These are phyloP conservation scores for Linnaemya vulpina DNA, from an alignment of 2,888 invertebrate species.

Conservation along the genomic window DNA sequence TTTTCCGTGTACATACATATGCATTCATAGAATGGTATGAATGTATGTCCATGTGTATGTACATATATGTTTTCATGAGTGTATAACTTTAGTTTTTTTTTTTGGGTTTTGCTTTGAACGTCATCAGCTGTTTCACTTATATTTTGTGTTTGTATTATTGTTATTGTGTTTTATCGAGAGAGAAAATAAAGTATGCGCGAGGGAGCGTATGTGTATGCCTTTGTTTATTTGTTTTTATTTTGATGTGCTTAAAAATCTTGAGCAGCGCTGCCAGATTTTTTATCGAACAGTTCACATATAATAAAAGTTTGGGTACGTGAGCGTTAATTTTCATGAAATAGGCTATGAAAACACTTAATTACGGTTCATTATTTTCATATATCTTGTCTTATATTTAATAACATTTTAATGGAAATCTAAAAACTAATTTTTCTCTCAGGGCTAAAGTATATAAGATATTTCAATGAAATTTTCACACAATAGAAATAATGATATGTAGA, in stretches of 20 bases:
- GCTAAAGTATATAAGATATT: no score
- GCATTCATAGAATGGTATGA: not conserved
- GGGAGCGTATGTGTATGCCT: not conserved
- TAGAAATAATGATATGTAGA: no score
- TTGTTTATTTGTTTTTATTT: constrained; percentile 25
- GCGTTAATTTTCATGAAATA: no score
- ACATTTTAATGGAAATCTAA: no score
- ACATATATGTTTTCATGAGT: constrained; percentile 24
- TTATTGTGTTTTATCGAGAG: constrained; percentile 33
- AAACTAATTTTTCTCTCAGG: no score
- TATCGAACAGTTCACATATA: not conserved
- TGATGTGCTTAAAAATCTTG: not conserved
- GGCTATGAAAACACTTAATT: no score
- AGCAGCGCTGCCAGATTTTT: constrained; percentile 25
- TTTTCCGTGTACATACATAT: constrained; percentile 10
- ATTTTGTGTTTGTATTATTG: constrained; percentile 36
- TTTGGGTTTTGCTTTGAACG: constrained; percentile 59
- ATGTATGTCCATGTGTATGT: not conserved
- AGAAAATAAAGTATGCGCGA: not conserved
- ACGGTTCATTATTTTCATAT: no score
- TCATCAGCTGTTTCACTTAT: constrained; percentile 68
- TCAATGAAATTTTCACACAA: no score
- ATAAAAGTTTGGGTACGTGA: no score
- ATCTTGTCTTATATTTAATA: no score
- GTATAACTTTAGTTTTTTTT: constrained; percentile 3